phyloP scores from a whole-genome alignment of 1,140 invertebrate species.

The Adelges cooleyi region DNA sequence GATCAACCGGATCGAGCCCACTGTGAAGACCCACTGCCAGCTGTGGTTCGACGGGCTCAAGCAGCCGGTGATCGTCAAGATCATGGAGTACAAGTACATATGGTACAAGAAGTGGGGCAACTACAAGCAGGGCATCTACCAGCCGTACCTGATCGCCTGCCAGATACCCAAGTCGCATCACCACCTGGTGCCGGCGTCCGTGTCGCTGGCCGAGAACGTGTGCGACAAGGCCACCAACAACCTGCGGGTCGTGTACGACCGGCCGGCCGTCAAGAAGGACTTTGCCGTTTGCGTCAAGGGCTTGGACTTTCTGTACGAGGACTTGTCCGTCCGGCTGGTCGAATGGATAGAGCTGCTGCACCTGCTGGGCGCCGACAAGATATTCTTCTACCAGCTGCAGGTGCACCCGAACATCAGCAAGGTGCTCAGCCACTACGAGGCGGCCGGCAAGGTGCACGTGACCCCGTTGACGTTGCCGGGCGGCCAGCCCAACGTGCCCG shows the following conservation, averaged over 20 bases:
- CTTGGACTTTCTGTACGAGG: slow-evolving; percentile 81
- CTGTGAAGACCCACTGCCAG: slow-evolving; percentile 70
- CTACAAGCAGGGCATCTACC: slow-evolving; percentile 81
- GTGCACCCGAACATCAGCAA: slow-evolving; percentile 85
- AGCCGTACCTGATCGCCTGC: slow-evolving; percentile 82
- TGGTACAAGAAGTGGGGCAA: slow-evolving; percentile 93
- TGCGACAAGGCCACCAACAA: slow-evolving; percentile 80
- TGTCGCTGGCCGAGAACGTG: slow-evolving; percentile 71
- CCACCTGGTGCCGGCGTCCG: slow-evolving; percentile 63
- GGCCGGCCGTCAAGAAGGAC: slow-evolving; percentile 51
- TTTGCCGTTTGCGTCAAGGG: slow-evolving; percentile 93
- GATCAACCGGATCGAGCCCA: slow-evolving; percentile 78
- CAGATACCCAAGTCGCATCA: slow-evolving; percentile 64
- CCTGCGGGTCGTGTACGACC: slow-evolving; percentile 71
- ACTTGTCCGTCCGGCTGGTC: slow-evolving; percentile 76
- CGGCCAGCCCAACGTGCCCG: slow-evolving; percentile 78
- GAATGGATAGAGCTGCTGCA: slow-evolving; percentile 88
- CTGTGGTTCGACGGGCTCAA: slow-evolving; percentile 79
- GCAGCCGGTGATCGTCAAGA: slow-evolving; percentile 64
- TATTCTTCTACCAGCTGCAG: slow-evolving; percentile 82
- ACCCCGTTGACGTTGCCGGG: slow-evolving; percentile 81
- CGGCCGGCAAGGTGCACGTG: slow-evolving; percentile 62
- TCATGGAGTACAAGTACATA: slow-evolving; percentile 82
- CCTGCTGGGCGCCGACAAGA: slow-evolving; percentile 78
- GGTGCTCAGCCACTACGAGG: slow-evolving; percentile 69